These are phyloP conservation scores for Monochamus saltuarius DNA, from an alignment of 1,140 invertebrate genomes.

Conservation along the genomic window DNA sequence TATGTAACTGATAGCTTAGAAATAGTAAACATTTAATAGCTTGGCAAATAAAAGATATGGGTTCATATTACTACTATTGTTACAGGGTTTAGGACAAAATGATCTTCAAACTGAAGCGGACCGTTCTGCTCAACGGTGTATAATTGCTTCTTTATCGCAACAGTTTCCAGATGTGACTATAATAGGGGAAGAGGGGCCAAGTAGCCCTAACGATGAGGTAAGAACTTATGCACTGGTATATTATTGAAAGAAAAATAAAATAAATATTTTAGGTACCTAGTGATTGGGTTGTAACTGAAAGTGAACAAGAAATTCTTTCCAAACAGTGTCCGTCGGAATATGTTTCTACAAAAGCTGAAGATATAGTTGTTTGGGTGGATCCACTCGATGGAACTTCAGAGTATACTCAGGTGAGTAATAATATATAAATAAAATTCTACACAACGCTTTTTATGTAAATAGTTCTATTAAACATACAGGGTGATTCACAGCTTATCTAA, in stretches of 20 bases:
- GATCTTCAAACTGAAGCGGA: constrained; percentile 98
- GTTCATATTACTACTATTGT: background rate
- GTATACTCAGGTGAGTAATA: constrained; percentile 73
- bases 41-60: no score
- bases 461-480: no score
- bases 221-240: constrained; percentile 9
- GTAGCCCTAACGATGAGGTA: constrained; percentile 57
- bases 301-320: constrained; percentile 68
- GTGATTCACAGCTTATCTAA: no score
- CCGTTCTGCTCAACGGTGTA: constrained; percentile 88
- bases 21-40: no score
- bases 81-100: constrained; percentile 55
- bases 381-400: constrained; percentile 96
- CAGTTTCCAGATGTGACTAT: constrained; percentile 86
- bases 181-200: constrained; percentile 88
- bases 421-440: constrained; percentile 8
- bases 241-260: background rate
- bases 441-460: background rate
- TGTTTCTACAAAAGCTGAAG: constrained; percentile 64
- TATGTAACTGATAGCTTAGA: no score
- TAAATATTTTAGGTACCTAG: constrained; percentile 57
- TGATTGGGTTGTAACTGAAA: constrained; percentile 72
- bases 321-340: constrained; percentile 70
- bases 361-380: constrained; percentile 95
- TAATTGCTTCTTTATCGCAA: constrained; percentile 79